Percentiles rank a stretch among this genome's conserved stretches.
phyloP scores from a whole-genome alignment of 2,113 vertebrate species.

The Chelonoidis abingdonii region DNA sequence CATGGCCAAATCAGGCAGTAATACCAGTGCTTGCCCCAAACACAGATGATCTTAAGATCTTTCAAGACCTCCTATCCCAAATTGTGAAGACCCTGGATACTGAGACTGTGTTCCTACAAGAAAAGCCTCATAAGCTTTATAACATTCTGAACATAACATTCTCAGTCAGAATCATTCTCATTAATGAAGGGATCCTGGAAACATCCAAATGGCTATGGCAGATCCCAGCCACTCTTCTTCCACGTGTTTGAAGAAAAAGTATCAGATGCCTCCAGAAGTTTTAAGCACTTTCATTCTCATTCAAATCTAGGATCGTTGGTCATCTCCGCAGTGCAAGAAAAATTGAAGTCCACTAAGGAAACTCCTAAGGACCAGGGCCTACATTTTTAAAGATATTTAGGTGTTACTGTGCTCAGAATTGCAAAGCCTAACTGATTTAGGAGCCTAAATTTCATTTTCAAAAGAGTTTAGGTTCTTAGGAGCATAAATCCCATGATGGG shows the following conservation, averaged over 20 bases:
- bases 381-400: neutral
- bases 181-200: neutral
- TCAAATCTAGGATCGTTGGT: neutral
- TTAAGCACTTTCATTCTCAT: neutral
- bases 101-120: neutral
- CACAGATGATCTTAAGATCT: neutral
- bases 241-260: neutral
- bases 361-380: neutral
- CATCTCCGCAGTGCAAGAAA: neutral
- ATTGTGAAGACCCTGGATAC: neutral
- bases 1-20: neutral
- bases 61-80: neutral
- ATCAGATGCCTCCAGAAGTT: neutral
- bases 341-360: neutral
- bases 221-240: too few species aligned
- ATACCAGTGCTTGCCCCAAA: neutral
- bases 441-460: neutral
- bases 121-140: neutral
- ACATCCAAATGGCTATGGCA: neutral
- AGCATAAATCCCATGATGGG: neutral
- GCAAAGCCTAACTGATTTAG: neutral
- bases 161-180: neutral
- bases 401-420: neutral
- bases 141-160: neutral
- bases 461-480: neutral